Conservation (phyloP, 2,113 vertebrate species). For the Montifringilla adamsi region DNA sequence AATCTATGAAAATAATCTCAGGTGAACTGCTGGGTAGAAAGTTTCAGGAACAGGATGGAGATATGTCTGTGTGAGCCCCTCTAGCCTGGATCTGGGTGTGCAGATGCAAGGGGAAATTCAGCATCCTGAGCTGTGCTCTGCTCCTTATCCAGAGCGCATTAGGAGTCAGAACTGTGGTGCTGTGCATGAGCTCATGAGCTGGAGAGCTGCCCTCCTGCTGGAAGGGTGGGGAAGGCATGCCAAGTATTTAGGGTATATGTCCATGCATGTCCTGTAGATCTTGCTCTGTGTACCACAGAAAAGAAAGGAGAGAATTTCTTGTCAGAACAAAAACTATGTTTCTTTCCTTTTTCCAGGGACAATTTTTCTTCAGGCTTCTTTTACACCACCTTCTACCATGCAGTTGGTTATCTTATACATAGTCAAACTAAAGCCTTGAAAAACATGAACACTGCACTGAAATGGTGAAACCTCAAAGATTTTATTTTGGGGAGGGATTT, state of each 20-base stretch:
- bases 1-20: neutral
- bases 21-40: neutral
- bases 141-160: neutral
- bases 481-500: neutral
- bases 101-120: neutral
- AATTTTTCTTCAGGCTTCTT: neutral
- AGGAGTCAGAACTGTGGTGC: neutral
- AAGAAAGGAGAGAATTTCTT: neutral
- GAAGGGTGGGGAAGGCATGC: constrained; percentile 21
- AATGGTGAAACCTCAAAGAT: neutral
- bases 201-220: constrained; percentile 7
- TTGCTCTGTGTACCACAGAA: neutral
- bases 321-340: neutral
- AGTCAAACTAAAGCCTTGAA: neutral
- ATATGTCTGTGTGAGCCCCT: neutral
- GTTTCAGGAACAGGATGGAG: neutral
- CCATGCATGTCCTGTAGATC: neutral
- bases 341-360: neutral
- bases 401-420: neutral
- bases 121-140: neutral
- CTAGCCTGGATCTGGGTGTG: neutral
- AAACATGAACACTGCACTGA: neutral
- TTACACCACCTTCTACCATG: neutral
- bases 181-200: neutral
- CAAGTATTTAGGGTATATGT: constrained; percentile 22